phyloP scores from a whole-genome alignment of 1,140 invertebrate species.

The Drosophila bocqueti region DNA sequence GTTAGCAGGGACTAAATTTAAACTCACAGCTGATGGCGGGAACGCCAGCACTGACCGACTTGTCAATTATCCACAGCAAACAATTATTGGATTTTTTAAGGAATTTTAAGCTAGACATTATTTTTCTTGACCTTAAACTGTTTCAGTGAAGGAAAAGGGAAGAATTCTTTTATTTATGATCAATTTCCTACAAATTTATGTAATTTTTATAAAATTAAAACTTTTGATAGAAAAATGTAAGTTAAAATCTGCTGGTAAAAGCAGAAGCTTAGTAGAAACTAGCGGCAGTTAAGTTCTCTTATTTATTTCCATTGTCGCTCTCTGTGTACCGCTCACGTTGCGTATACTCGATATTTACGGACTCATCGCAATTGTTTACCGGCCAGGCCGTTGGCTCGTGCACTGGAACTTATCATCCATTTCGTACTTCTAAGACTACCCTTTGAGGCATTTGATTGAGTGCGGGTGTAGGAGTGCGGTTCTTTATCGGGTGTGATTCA shows the following conservation, averaged over 20 bases:
- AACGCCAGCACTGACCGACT: neutral
- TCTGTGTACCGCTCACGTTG: slow-evolving; percentile 25
- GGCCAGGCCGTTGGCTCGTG: slow-evolving; percentile 30
- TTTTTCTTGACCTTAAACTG: no score
- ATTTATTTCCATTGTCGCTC: neutral
- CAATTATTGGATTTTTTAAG: neutral
- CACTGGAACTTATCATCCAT: slow-evolving; percentile 3
- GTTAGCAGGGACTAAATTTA: slow-evolving; percentile 33
- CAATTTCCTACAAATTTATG: no score
- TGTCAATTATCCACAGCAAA: slow-evolving; percentile 5
- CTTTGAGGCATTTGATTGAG: slow-evolving; percentile 21
- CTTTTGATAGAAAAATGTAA: neutral
- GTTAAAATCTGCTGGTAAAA: neutral
- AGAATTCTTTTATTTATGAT: neutral
- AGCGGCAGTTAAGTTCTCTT: neutral
- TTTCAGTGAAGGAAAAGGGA: no score
- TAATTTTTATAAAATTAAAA: neutral
- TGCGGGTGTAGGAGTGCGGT: neutral
- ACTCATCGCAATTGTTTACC: slow-evolving; percentile 5
- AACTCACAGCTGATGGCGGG: slow-evolving; percentile 38
- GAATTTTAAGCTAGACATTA: fast-evolving
- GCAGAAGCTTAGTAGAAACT: neutral
- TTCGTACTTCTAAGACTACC: neutral
- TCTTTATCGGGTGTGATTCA: slow-evolving; percentile 40
- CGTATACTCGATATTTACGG: slow-evolving; percentile 54